Percentiles rank a stretch among this genome's conserved stretches.
These are phyloP conservation scores for Drosophila ananassae DNA, from an alignment of 1,140 invertebrate species.

Conservation along the genomic window DNA sequence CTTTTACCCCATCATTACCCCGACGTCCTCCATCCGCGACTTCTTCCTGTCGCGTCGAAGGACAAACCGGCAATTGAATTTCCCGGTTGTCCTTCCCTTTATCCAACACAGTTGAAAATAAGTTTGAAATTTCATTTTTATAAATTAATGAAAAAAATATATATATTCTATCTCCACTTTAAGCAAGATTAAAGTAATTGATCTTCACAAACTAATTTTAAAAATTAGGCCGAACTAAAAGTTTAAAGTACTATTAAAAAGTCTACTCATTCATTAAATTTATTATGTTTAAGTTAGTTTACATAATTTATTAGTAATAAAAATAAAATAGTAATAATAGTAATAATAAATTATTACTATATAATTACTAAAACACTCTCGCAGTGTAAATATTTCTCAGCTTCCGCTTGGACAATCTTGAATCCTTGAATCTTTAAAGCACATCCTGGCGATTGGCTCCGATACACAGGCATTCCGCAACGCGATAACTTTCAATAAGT, in stretches of 20 bases:
- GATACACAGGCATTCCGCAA: constrained; percentile 11
- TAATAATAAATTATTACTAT: not conserved
- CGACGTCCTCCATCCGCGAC: constrained; percentile 10
- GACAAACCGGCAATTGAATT: constrained; percentile 39
- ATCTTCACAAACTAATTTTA: too few species aligned
- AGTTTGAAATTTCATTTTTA: not conserved
- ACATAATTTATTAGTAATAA: too few species aligned
- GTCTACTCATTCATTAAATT: too few species aligned
- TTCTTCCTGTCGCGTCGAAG: constrained; percentile 19
- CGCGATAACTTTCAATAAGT: constrained; percentile 57
- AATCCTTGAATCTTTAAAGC: constrained; percentile 32
- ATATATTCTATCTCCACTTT: not conserved
- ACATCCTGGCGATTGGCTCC: constrained; percentile 52
- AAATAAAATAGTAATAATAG: too few species aligned
- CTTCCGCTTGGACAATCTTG: constrained; percentile 9
- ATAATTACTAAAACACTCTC: not conserved
- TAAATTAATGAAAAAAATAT: not conserved
- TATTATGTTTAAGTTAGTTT: too few species aligned
- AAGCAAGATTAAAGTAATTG: too few species aligned
- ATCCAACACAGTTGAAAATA: constrained; percentile 6
- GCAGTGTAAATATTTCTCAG: constrained; percentile 11
- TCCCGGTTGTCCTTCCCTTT: not conserved
- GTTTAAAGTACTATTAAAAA: too few species aligned
- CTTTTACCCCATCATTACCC: constrained; percentile 31
- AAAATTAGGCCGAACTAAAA: too few species aligned